These are phyloP conservation scores for Neomicropteryx cornuta DNA, from an alignment of 1,140 invertebrate genomes.

Conservation along the genomic window DNA sequence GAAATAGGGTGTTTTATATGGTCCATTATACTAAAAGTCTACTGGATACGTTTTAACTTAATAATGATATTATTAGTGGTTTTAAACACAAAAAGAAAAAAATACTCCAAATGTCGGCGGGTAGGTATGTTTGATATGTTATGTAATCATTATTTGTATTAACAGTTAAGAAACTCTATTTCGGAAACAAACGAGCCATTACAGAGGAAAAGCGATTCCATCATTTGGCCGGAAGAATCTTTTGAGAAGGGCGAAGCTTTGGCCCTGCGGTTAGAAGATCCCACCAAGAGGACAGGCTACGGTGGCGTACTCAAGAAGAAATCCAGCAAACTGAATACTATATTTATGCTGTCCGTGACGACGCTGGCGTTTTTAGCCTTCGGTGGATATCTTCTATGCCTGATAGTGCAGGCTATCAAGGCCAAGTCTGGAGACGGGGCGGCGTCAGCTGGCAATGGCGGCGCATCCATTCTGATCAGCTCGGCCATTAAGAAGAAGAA, in stretches of 20 bases:
- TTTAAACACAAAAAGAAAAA: no score
- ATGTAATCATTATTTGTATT: no score
- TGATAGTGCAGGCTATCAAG: constrained; percentile 59
- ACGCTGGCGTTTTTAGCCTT: constrained; percentile 66
- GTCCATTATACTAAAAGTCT: no score
- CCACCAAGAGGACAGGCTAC: constrained; percentile 20
- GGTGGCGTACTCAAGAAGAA: constrained; percentile 36
- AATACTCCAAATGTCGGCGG: no score
- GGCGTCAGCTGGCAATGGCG: constrained; percentile 17
- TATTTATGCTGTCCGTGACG: constrained; percentile 61
- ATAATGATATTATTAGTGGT: no score
- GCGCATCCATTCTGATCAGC: constrained; percentile 22
- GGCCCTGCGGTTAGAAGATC: constrained; percentile 21
- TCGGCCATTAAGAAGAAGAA: constrained; percentile 33
- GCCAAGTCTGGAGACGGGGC: constrained; percentile 29
- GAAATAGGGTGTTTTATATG: no score
- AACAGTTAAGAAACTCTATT: no score
- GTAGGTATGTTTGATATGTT: no score
- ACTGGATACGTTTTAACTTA: no score
- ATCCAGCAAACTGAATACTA: constrained; percentile 48
- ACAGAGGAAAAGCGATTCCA: no score
- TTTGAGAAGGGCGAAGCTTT: constrained; percentile 26
- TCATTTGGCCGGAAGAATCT: no score
- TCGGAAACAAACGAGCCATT: no score
- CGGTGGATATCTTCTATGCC: constrained; percentile 62